Base-by-base conservation (phyloP, 2,113 vertebrate species). In the Climacteris rufus region DNA sequence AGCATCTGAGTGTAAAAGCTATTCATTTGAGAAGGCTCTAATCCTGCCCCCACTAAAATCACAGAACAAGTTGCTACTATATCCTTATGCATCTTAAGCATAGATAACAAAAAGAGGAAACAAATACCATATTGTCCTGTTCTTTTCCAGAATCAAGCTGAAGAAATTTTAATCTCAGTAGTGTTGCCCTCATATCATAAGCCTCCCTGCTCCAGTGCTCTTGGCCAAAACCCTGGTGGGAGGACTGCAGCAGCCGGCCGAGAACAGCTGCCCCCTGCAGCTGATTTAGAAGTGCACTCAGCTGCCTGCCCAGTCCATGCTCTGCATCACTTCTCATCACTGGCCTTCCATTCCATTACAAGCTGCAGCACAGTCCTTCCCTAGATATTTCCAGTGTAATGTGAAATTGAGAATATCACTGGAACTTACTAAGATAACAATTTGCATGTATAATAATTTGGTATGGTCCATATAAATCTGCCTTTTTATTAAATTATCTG, bases 151-250 rank as follows among this genome's bases (percentile, higher is more conserved):
- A 82, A 84, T 93, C 70, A 44, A 95, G 49, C 49, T 95, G 94
- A 87, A 95, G 83, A 91, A 95, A 90, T 74, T 74, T 95, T 37
- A 87, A 25, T 56, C 90, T 94, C 64, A 95, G 56, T 40, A 93
- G 61, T 0, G 28, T 42, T 92, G 89, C 77, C 50, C 53, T 94
- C 94, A 89, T 83, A 76, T 59, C 68, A 75, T 20, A 60, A 53
- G 54, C 18, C 16, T 49, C 52, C 28, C 30, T 56, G 52, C 15
- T 68, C 1, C 1, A 0, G 35, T 35, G 37, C 20, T 90, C 65
- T 47, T 64, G 40, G 37, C 81, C 33, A 53, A 59, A 87, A 18
- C 8, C 8, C 13, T 0, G 0, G 14, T 9, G 37, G 10, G 16
- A 84, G 16, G 92, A 63, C 9, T 31, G 54, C 35, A 69, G 40